Evolutionary conservation across 2,888 invertebrate genomes (phyloP).

Genomic region (Phengaris alcon): DNA sequence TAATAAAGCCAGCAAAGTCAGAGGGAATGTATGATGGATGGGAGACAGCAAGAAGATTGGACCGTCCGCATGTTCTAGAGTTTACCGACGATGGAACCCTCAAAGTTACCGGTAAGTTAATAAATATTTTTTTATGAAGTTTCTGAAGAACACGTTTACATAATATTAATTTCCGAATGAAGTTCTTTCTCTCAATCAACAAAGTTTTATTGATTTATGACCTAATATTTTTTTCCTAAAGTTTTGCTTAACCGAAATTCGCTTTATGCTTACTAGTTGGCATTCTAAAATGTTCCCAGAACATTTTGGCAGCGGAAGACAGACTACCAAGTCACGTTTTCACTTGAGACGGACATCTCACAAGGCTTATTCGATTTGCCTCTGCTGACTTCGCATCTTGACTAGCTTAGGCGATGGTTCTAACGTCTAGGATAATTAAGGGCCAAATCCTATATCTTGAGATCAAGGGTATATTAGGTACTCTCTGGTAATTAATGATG

Average conservation of each 20-base stretch:
- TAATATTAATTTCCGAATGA: no score
- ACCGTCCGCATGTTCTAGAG: constrained; percentile 78
- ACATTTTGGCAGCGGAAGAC: background rate
- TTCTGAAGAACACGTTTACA: no score
- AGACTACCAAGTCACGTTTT: background rate
- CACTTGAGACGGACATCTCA: constrained; percentile 19
- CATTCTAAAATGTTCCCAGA: background rate
- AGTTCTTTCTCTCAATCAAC: no score
- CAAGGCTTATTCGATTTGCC: constrained; percentile 19
- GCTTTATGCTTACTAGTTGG: background rate
- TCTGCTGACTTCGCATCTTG: constrained; percentile 8
- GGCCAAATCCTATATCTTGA: background rate
- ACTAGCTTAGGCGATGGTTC: constrained; percentile 16
- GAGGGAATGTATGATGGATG: constrained; percentile 81
- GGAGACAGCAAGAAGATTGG: constrained; percentile 82
- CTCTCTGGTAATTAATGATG: background rate
- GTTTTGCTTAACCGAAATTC: background rate
- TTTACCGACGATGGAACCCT: constrained; percentile 77
- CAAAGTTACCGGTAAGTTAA: constrained; percentile 68
- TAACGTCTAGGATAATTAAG: constrained; percentile 10
- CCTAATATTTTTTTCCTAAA: background rate
- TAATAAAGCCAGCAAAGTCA: constrained; percentile 75
- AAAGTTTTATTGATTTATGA: background rate
- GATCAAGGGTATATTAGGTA: background rate
- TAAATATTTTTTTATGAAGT: no score